Evolutionary conservation across 2,113 vertebrate species (phyloP), one percentile per base, ranked within the genome.

Genomic region (Dipodomys spectabilis): DNA sequence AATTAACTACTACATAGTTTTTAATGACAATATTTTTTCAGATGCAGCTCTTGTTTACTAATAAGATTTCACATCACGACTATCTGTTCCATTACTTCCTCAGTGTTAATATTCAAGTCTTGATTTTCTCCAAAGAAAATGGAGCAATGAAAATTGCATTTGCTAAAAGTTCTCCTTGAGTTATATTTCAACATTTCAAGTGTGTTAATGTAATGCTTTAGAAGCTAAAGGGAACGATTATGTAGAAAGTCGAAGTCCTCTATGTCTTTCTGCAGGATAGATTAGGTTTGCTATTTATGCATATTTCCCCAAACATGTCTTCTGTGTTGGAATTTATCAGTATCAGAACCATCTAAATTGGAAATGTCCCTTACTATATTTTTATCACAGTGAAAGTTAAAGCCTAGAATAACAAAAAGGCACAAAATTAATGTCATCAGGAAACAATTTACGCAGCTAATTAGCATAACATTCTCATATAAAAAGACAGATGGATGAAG

Each of bases 1-100:
- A 98, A 98, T 98, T 98, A 98, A 98, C 98, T 98, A 98, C 96
- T 97, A 97, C 98, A 98, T 97, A 98, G 96, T 89, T 98, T 98
- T 98, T 98, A 98, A 98, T 97, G 98, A 97, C 97, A 98, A 97
- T 98, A 98, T 98, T 98, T 98, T 97, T 97, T 98, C 98, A 97
- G 96, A 98, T 97, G 92, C 97, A 97, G 97, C 94, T 97, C 96
- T 98, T 98, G 98, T 98, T 98, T 98, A 98, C 97, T 97, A 98
- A 97, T 97, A 98, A 98, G 96, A 98, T 98, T 98, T 98, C 94
- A 95, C 95, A 97, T 96, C 96, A 96, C 57, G 90, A 78, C 89
- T 96, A 96, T 98, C 96, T 98, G 88, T 98, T 87, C 93, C 82
- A 94, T 97, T 98, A 92, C 94, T 97, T 98, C 93, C 53, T 80